phyloP scores from a whole-genome alignment of 1,140 invertebrate species.

The Dendroctonus valens region DNA sequence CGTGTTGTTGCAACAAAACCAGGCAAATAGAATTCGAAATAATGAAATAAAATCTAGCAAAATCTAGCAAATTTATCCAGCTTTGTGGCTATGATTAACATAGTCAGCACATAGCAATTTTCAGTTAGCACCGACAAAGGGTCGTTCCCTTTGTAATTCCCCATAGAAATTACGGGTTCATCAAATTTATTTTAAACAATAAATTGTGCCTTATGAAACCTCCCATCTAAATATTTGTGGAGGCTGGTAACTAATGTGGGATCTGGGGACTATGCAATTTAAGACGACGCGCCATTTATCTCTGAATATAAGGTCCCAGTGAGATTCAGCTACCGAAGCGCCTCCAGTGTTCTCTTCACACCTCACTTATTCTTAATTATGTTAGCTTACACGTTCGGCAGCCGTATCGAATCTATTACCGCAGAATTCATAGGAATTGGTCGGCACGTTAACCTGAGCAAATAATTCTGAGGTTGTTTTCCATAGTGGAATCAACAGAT shows the following conservation, averaged over 20 bases:
- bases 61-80: too few species aligned
- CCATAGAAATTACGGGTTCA: constrained; percentile 12
- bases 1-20: too few species aligned
- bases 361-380: constrained; percentile 49
- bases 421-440: too few species aligned
- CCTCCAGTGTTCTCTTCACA: constrained; percentile 44
- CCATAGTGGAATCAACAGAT: too few species aligned
- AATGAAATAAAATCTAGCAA: too few species aligned
- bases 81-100: too few species aligned
- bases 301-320: constrained; percentile 40
- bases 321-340: constrained; percentile 40
- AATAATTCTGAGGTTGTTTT: too few species aligned
- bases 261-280: constrained; percentile 39
- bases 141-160: constrained; percentile 5
- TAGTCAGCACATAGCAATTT: too few species aligned
- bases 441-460: too few species aligned
- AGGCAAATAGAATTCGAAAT: too few species aligned
- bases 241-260: constrained; percentile 27
- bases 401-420: constrained; percentile 15
- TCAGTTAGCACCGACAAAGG: neutral
- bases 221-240: constrained; percentile 30
- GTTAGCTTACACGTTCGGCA: constrained; percentile 37
- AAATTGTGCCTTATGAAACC: constrained; percentile 30
- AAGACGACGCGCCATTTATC: constrained; percentile 41
- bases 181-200: constrained; percentile 30